phyloP scores from a whole-genome alignment of 2,797 vertebrate species.

The Orestias chungarensis region DNA sequence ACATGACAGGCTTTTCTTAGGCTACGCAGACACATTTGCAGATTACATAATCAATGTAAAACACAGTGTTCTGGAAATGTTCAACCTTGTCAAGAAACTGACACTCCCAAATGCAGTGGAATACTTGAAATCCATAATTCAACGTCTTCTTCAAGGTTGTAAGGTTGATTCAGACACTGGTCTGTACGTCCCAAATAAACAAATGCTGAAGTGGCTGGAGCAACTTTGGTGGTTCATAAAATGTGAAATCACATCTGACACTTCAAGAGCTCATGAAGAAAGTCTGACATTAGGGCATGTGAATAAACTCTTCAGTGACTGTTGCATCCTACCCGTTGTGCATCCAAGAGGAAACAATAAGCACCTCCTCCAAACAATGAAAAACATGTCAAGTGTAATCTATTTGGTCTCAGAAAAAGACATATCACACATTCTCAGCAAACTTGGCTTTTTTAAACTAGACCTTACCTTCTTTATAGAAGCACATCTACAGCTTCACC shows the following conservation, averaged over 20 bases:
- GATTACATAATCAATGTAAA: background rate
- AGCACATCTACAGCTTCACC: fast-evolving
- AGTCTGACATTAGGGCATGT: conserved; percentile 48
- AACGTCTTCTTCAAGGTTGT: conserved; percentile 47
- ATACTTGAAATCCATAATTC: conserved; percentile 57
- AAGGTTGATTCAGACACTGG: conserved; percentile 37
- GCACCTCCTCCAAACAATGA: conserved; percentile 59
- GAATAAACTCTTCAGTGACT: conserved; percentile 61
- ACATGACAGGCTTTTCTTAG: conserved; percentile 58
- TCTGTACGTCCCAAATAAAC: conserved; percentile 46
- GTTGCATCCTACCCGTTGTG: conserved; percentile 71
- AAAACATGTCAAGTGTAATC: conserved; percentile 65
- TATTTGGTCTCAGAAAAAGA: fast-evolving
- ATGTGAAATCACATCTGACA: conserved; percentile 20
- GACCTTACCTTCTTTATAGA: conserved; percentile 21
- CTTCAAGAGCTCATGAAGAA: background rate
- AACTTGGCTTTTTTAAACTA: conserved; percentile 72
- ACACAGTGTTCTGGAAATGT: conserved; percentile 13
- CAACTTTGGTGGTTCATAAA: conserved; percentile 66
- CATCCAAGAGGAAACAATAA: conserved; percentile 59
- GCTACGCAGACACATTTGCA: conserved; percentile 62
- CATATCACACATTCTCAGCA: conserved; percentile 61
- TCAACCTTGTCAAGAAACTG: conserved; percentile 53
- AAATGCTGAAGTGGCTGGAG: conserved; percentile 57
- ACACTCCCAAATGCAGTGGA: conserved; percentile 53